phyloP scores from a whole-genome alignment of 2,113 vertebrate species.

The Raphicerus campestris region DNA sequence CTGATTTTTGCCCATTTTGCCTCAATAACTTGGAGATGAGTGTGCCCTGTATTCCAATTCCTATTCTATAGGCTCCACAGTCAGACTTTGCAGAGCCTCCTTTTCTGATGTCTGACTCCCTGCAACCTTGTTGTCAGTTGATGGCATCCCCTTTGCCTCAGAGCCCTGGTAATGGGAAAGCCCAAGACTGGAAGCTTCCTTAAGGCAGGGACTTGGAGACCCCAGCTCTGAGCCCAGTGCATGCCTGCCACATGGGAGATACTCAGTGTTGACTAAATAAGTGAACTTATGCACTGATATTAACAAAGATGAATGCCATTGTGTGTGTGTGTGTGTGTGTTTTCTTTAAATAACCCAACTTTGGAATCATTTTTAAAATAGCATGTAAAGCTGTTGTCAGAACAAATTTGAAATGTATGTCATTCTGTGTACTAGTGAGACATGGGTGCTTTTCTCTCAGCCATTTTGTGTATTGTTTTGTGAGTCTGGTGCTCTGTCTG shows the following conservation, averaged over 20 bases:
- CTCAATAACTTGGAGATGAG: neutral
- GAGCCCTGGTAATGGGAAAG: neutral
- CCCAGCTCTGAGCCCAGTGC: neutral
- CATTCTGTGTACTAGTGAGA: neutral
- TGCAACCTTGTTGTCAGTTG: neutral
- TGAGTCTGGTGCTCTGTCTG: neutral
- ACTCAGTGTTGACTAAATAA: neutral
- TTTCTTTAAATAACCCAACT: neutral
- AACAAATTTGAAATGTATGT: neutral
- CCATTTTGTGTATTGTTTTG: neutral
- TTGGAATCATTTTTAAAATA: neutral
- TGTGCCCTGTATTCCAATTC: neutral
- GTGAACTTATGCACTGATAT: neutral
- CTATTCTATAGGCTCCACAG: neutral
- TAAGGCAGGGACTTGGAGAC: neutral
- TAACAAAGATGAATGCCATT: neutral
- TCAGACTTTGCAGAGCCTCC: neutral
- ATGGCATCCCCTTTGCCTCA: neutral
- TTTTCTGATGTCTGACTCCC: neutral
- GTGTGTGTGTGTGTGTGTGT: neutral
- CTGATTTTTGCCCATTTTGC: neutral
- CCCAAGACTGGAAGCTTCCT: neutral
- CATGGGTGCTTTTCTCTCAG: neutral
- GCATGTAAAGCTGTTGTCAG: neutral
- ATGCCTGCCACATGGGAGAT: neutral